Base-by-base conservation (phyloP, 2,888 invertebrate species). In the Drosophila rubida region DNA sequence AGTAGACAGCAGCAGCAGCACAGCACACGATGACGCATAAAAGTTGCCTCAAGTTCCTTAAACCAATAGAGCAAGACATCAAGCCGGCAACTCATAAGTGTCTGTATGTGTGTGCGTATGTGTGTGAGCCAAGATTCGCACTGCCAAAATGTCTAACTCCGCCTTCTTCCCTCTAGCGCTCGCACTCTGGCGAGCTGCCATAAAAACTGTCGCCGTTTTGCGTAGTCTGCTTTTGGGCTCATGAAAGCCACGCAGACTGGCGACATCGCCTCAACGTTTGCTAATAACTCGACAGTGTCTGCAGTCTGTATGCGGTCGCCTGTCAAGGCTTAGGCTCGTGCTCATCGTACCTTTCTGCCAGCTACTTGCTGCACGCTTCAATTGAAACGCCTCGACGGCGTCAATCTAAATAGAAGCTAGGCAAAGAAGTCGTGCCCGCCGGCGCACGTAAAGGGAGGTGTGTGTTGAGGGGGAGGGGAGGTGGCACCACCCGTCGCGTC, bases 401-500 rank as follows among this genome's bases (percentile, higher is more conserved):
- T 84, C 80, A 82, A 63, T 72, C 75, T 81, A 82, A 82, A 85
- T 78, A 82, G 68, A 64, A 49, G 45, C 25, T 44, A 59, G 44
- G 50, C 55, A 55, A 27, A 64, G 57, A 46, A 54, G 50, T 61
- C 57, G 46, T 54, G 69, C 65, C 69, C 35, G 8, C 8, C 11
- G 27, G 27, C 27, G 19, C 55, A 62, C 37, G 42, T 8, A 19
- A 27, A 49, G 14, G 44, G 1, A n/a, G 3, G 13, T 11, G 50
- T 45, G 13, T n/a, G 35, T 6, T 0, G 7, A 6, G 35, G 35
- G 7, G 35, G 2, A 13, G 35, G 14, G 13, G 35, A 37, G 14
- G 35, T 13, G 19, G 48, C 25, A 46, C 82, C 80, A 71, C 84
- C 80, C 84, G 78, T 84, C 59, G 83, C n/a, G 63, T 45, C 48